Conservation (phyloP, 1,140 invertebrate genomes). For the Caenorhabditis latens region DNA sequence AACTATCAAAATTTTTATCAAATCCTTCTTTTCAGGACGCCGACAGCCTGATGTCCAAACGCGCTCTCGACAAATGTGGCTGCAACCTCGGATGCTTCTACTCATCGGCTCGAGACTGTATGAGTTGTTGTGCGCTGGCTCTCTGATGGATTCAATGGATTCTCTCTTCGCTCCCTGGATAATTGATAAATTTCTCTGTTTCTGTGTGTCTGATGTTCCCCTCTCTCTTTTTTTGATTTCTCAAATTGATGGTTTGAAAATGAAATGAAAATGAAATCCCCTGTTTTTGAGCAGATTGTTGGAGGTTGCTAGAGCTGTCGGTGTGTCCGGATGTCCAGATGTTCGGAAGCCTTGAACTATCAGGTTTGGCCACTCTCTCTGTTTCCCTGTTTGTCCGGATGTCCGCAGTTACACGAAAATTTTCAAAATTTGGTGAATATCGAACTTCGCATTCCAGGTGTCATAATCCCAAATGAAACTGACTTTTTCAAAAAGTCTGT, state of each 20-base stretch:
- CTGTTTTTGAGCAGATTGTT: neutral
- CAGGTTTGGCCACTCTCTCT: no score
- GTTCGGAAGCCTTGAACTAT: no score
- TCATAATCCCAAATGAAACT: no score
- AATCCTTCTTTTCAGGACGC: slow-evolving; percentile 29
- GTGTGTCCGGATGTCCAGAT: neutral
- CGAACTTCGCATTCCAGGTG: no score
- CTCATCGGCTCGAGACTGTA: slow-evolving; percentile 70
- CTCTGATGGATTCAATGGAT: slow-evolving; percentile 54
- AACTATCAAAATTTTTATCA: no score
- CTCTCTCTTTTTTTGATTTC: neutral
- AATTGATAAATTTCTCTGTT: neutral
- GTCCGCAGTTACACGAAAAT: no score
- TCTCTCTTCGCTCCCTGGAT: neutral
- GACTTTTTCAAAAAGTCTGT: no score
- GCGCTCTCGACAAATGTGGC: slow-evolving; percentile 73
- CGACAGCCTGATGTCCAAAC: slow-evolving; percentile 57
- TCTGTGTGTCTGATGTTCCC: neutral
- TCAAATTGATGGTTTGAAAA: neutral
- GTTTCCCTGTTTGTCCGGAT: no score
- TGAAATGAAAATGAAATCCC: neutral
- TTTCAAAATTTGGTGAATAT: no score
- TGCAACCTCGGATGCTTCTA: slow-evolving; percentile 77
- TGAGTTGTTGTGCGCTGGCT: slow-evolving; percentile 73
- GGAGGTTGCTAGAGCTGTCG: neutral